Base-by-base conservation (phyloP, 1,140 invertebrate species). In the Camponotus vicinus region DNA sequence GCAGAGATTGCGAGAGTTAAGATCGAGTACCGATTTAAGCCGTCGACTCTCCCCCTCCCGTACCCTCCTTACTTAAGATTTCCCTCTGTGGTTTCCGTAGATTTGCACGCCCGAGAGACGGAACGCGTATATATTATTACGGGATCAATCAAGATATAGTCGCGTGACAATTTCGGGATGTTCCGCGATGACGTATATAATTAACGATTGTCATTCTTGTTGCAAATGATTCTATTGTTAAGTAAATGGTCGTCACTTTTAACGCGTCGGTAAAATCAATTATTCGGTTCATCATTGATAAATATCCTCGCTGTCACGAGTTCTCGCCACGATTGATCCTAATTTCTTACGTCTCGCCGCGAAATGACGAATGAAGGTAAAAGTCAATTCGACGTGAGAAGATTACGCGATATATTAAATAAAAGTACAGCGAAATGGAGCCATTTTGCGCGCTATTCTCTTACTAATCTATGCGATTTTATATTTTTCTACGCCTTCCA, bases 401-500 rank as follows among this genome's bases (percentile, higher is more conserved):
- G 27, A 27, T 27, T 27, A 27, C 61, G 61, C n/a, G 27, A 69
- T 69, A 57, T 34, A 80, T 3, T 45, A 69, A 40, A 15, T 63
- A 76, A n/a, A n/a, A 57, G 37, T n/a, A 6, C 13, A 67, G 18
- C 11, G 32, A 18, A 71, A 27, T 61, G 5, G 59, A 80, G 32
- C 78, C 9, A 13, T 8, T 52, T 37, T 67, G 66, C 66, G 66
- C 66, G 37, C n/a, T 49, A 64, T 83, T 71, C 78, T 83, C 55
- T 57, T 69, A 34, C 45, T 0, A 82, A 45, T 91, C 70, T 85
- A 87, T 67, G 86, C 89, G 66, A 91, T 90, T 91, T 91, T 85
- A 77, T 86, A 88, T 92, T 86, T 90, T 90, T 91, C 83, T 87
- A 80, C 88, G 84, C 86, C 84, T 63, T 71, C 27, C 70, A 52